Base-by-base conservation (phyloP, 2,113 vertebrate genomes). In the Leptodactylus fuscus region DNA sequence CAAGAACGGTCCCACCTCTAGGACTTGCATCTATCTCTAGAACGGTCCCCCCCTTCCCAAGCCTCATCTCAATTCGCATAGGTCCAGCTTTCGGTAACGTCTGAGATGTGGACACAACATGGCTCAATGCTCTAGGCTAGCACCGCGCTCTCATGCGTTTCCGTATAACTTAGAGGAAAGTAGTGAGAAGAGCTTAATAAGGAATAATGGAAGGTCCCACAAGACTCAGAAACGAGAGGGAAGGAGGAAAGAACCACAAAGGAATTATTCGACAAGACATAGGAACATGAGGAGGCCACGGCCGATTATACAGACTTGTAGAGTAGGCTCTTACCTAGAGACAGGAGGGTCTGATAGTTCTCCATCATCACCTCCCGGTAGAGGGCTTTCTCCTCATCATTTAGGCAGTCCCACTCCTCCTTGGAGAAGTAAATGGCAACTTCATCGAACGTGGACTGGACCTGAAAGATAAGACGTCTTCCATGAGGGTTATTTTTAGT, bases 251-350 rank as follows among this genome's bases (percentile, higher is more conserved):
- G 22, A 1, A 65, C 5, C 24, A 41, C n/a, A n/a, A n/a, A n/a
- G n/a, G n/a, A n/a, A 22, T 2, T 11, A 10, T 41, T 41, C 9
- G 29, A 2, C 4, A 1, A 2, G 38, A 0, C 10, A 3, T 0
- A 22, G 2, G 18, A 27, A 18, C 41, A n/a, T 22, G 3, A 18
- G 20, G 2, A 24, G 8, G 9, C 41, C 5, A 9, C 41, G 22
- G n/a, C 0, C 7, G 11, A 3, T 46, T 73, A 73, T 46, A 41
- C 36, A 7, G n/a, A n/a, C n/a, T n/a, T n/a, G n/a, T n/a, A n/a
- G n/a, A n/a, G n/a, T n/a, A n/a, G n/a, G n/a, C n/a, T 15, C 78
- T 81, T 82, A 82, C 81, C 81, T 70, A 82, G 48, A 53, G 81
- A 70, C 5, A 12, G 48, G 22, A 82, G 65, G 46, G 48, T 71